Conservation (phyloP, 1,140 invertebrate genomes). For the Melanaphis sacchari region DNA sequence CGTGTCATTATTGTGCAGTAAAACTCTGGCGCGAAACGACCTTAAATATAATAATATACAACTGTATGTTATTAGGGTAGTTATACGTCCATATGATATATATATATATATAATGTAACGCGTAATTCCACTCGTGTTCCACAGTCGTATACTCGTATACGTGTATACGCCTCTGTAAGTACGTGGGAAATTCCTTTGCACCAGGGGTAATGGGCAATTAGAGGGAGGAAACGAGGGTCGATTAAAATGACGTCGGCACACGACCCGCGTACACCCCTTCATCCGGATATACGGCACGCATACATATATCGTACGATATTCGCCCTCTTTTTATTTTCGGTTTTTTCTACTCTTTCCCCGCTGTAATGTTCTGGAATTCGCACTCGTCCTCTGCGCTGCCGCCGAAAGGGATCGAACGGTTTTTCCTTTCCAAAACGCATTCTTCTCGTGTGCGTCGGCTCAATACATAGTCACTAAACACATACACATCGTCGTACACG, state of each 20-base stretch:
- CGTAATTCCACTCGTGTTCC: constrained; percentile 4
- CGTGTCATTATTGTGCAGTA: not conserved
- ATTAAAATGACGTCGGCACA: constrained; percentile 36
- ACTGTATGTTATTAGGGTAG: constrained; percentile 1
- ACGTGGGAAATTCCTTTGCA: constrained; percentile 22
- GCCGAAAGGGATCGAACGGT: not conserved
- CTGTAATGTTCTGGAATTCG: not conserved
- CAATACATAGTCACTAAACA: not conserved
- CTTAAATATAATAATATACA: constrained; percentile 3
- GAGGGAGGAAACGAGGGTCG: constrained; percentile 44
- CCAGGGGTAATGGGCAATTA: constrained; percentile 30
- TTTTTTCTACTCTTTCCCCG: not conserved
- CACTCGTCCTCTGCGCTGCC: not conserved
- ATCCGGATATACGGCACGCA: not conserved
- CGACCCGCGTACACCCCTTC: not conserved
- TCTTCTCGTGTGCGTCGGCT: not conserved
- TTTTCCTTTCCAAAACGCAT: not conserved
- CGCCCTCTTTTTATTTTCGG: not conserved
- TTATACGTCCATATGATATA: not conserved
- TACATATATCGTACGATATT: not conserved
- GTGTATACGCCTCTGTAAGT: not conserved
- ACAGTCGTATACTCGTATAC: not conserved
- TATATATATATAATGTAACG: not conserved
- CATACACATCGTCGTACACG: not conserved
- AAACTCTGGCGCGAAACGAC: constrained; percentile 7